Conservation (phyloP, 1,140 invertebrate species). For the Hirudo medicinalis region DNA sequence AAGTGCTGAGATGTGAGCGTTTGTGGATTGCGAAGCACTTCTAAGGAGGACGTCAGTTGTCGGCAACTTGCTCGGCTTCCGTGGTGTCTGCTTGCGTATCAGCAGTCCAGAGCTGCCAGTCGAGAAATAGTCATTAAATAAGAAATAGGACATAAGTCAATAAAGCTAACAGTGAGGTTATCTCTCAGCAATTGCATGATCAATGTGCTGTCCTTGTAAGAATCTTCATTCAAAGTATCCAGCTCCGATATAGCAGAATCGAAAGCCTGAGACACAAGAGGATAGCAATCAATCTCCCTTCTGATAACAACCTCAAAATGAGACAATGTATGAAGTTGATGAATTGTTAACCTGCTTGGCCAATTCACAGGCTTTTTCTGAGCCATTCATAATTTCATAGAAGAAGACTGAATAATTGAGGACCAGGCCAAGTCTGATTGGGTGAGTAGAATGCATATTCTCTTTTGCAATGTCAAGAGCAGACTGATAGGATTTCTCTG, state of each 20-base stretch:
- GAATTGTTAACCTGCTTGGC: constrained; percentile 66
- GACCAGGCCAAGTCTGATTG: constrained; percentile 90
- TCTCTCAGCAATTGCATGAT: constrained; percentile 97
- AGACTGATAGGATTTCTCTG: constrained; percentile 65
- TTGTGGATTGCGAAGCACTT: too few relatives aligned
- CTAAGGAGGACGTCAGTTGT: neutral
- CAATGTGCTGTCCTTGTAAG: constrained; percentile 94
- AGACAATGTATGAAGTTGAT: neutral
- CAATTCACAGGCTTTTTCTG: constrained; percentile 93
- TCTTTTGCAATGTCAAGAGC: constrained; percentile 96
- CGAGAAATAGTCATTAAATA: neutral
- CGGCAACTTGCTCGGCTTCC: constrained; percentile 21
- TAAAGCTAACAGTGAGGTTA: constrained; percentile 67
- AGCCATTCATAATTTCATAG: constrained; percentile 97
- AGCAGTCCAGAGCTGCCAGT: constrained; percentile 70
- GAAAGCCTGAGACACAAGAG: constrained; percentile 54
- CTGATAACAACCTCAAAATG: too few relatives aligned
- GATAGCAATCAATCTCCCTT: too few relatives aligned
- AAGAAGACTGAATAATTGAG: constrained; percentile 99
- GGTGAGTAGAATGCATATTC: constrained; percentile 95
- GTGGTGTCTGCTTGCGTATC: constrained; percentile 65
- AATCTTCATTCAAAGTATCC: constrained; percentile 89
- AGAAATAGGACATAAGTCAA: constrained; percentile 22
- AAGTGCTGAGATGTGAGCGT: too few relatives aligned
- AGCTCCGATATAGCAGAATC: constrained; percentile 95